Evolutionary conservation across 37 sponge, comb jelly and placozoan species (phyloP), one percentile per base, ranked within the genome.

Genomic region (Aphrocallistes beatrix): DNA sequence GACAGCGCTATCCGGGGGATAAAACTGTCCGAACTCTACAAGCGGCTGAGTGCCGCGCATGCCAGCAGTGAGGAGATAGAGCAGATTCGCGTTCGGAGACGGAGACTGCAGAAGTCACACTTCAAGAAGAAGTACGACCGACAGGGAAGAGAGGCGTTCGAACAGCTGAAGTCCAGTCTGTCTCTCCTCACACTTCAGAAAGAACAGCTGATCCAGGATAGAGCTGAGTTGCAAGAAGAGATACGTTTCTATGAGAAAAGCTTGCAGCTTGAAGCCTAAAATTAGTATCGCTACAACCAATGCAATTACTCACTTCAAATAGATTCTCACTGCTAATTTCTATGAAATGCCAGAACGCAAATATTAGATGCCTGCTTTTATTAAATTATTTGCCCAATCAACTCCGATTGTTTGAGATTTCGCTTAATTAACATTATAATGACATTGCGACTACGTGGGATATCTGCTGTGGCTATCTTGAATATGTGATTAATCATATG

Each of bases 51-150:
- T 28, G 34, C 28, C 32, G n/a, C 75, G 6, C 10, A 6, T 13
- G 75, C 75, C 34, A 60, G 28, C n/a, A 60, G 75, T 30, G 75
- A 60, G 75, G 75, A 60, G 75, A 30, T 60, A 13, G 75, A 60
- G 75, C 75, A 25, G 75, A 3, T 60, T 6, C 10, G 75, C 28
- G 34, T 60, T 3, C 75, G 34, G 75, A 60, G 75, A 60, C 75
- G 75, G 25, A 60, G 21, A 60, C 34, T 60, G 34, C 75, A 60
- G 75, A 60, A 60, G 34, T 60, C 75, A 60, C 75, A 60, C 34
- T 60, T 60, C 34, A 60, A 60, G n/a, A 19, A 60, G 75, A 60
- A 60, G 21, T 60, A 60, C 75, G 75, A 60, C n/a, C 10, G n/a
- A 13, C 10, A 28, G 34, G 75, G 75, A 30, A 60, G 75, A 13